Percentiles rank a stretch among this genome's conserved stretches.
Conservation (phyloP, 23 tunicate species). For the Phallusia fumigata region DNA sequence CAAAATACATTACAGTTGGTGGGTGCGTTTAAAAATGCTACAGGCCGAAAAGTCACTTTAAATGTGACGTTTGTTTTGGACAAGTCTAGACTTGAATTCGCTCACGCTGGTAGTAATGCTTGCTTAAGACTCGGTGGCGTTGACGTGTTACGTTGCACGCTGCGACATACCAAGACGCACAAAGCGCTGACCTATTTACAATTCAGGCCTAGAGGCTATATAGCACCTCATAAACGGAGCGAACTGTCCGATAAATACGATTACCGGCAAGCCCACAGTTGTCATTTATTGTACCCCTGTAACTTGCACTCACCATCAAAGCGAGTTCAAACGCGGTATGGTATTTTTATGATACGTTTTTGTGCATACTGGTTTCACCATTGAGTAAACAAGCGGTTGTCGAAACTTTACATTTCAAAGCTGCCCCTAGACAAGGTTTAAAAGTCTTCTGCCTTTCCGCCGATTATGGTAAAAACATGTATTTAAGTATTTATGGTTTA, state of each 20-base stretch:
- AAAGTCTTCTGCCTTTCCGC: not conserved
- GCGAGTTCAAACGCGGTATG: too few species aligned
- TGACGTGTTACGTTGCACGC: not conserved
- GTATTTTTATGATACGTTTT: too few species aligned
- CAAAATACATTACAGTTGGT: too few species aligned
- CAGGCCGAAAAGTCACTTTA: not conserved
- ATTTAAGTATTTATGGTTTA: not conserved
- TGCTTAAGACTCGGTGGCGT: not conserved
- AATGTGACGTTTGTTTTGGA: not conserved
- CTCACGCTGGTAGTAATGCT: not conserved
- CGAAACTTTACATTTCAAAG: too few species aligned
- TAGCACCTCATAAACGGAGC: not conserved
- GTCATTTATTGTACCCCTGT: slow-evolving; percentile 5
- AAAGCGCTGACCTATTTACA: not conserved
- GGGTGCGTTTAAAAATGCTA: too few species aligned
- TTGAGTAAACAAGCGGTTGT: too few species aligned
- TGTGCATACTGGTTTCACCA: too few species aligned
- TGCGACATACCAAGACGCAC: not conserved
- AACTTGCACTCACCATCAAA: too few species aligned
- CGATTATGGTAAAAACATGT: not conserved
- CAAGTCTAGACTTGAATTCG: slow-evolving; percentile 1
- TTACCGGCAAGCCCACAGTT: not conserved
- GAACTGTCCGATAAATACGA: not conserved
- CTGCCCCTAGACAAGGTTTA: too few species aligned
- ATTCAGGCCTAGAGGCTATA: slow-evolving; percentile 5